Percentiles rank a stretch among this genome's conserved stretches.
Conservation (phyloP, 2,888 invertebrate genomes). For the Ischnura elegans region DNA sequence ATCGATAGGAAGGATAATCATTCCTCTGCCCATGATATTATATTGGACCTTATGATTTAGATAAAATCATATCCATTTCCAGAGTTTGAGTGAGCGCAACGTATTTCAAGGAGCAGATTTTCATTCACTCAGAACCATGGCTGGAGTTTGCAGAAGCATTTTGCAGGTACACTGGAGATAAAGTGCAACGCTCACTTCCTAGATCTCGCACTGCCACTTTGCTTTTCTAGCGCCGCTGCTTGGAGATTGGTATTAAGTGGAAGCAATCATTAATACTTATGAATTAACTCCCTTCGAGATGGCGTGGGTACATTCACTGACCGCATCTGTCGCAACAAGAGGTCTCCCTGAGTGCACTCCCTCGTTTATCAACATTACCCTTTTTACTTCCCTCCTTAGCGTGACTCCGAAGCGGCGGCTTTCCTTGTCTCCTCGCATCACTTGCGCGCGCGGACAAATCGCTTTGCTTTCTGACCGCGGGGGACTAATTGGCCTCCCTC, state of each 20-base stretch:
- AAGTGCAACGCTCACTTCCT: background rate
- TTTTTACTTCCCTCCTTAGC: constrained; percentile 42
- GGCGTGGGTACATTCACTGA: background rate
- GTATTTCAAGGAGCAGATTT: no score
- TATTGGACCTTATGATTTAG: no score
- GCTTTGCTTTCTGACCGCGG: constrained; percentile 59
- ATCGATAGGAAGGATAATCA: no score
- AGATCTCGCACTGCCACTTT: background rate
- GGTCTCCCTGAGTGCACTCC: constrained; percentile 1
- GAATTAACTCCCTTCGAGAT: background rate
- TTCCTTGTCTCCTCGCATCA: constrained; percentile 28
- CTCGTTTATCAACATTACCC: constrained; percentile 48
- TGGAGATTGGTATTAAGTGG: background rate
- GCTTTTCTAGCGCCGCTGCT: background rate
- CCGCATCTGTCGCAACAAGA: background rate
- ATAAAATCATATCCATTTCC: no score
- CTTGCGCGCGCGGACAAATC: constrained; percentile 60
- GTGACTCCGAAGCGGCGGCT: background rate
- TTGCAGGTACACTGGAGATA: background rate
- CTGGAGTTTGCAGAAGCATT: no score
- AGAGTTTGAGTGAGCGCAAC: no score
- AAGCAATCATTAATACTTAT: background rate
- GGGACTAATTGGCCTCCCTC: constrained; percentile 60
- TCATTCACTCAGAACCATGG: no score
- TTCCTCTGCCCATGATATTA: no score